Evolutionary conservation across 2,797 vertebrate genomes (phyloP), one percentile per base, ranked within the genome.

Genomic region (Ara ararauna): DNA sequence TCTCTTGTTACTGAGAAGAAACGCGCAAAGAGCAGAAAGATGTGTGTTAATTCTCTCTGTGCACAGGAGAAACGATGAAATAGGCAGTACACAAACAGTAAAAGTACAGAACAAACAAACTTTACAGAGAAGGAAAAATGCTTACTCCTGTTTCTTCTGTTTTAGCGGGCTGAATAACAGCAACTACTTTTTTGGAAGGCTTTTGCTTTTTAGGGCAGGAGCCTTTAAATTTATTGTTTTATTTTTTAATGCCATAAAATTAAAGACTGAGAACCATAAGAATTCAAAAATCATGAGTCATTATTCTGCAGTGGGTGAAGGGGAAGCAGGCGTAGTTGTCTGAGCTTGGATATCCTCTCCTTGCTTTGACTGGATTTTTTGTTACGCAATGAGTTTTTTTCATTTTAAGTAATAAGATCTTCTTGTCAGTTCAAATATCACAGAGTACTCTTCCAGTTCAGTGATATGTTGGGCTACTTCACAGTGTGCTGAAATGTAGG

Each of bases 331-430:
- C 42, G 17, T 14, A 62, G 14, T 62, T 81, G 3, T 44, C 50
- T 76, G 54, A 86, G 24, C 38, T 76, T 76, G 79, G 45, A 14
- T 74, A 62, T 77, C 67, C 21, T 84, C 30, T 36, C 26, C 54
- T 62, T 88, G 70, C 67, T 81, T 70, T 42, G 66, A 27, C 75
- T 81, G 88, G 71, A 27, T 27, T 86, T 94, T 94, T 84, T 68
- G 40, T 80, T 73, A 51, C 13, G 20, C 22, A 84, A 36, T 78
- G 18, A 9, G 2, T 48, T 85, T 90, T 93, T 85, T 79, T 65
- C 29, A 27, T 87, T 89, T 64, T 36, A 50, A 74, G 21, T 56
- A 45, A 53, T 51, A 53, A 76, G 6, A 42, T 60, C n/a, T 22
- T 60, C 48, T 68, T 66, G 21, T 45, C 58, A 70, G 42, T 38